These are phyloP conservation scores for Ramphastos sulfuratus DNA, from an alignment of 2,113 vertebrate genomes.

Conservation along the genomic window DNA sequence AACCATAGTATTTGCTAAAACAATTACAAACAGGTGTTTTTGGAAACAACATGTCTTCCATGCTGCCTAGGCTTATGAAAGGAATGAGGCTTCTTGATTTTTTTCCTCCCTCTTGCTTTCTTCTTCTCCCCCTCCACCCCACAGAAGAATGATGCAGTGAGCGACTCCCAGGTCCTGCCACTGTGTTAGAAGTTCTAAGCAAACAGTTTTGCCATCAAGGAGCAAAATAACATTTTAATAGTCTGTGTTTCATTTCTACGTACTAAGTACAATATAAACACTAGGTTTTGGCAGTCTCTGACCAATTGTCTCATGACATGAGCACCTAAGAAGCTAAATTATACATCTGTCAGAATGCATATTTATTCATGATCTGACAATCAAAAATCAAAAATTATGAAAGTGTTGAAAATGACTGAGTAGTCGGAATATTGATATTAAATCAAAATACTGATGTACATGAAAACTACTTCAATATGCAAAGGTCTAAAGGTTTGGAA, in stretches of 20 bases:
- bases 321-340: not conserved
- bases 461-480: not conserved
- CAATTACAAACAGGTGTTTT: not conserved
- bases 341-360: not conserved
- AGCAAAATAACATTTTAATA: not conserved
- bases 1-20: not conserved
- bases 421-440: not conserved
- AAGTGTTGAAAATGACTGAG: not conserved
- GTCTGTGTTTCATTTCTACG: not conserved
- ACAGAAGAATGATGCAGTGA: not conserved
- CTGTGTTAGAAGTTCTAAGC: not conserved
- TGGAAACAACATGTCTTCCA: not conserved
- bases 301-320: not conserved
- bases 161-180: not conserved
- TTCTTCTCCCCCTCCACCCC: no score
- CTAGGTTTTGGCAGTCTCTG: not conserved
- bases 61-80: not conserved
- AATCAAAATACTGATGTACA: not conserved
- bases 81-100: not conserved
- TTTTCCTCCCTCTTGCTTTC: rapidly evolving
- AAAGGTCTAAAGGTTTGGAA: not conserved
- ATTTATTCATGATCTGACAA: not conserved
- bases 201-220: not conserved
- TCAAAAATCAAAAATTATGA: not conserved
- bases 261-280: not conserved